Conservation (phyloP, 2,113 vertebrate species). For the Rissa tridactyla region DNA sequence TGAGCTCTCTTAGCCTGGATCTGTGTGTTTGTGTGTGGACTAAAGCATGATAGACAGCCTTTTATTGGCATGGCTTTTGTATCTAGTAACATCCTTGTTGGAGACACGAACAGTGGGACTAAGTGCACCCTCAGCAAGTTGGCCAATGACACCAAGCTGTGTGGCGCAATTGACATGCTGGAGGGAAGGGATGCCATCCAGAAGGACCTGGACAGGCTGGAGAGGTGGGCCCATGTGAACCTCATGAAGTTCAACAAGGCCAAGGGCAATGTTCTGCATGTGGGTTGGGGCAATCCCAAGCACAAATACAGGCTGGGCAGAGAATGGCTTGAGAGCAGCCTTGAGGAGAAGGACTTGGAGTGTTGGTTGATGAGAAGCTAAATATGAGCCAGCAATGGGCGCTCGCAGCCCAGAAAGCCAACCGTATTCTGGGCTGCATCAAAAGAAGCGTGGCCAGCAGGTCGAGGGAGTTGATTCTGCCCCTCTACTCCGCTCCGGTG, state of each 20-base stretch:
- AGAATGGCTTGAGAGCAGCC: background rate
- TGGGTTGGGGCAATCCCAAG: background rate
- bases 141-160: background rate
- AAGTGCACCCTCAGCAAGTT: background rate
- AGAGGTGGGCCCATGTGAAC: background rate
- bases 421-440: background rate
- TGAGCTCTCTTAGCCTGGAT: background rate
- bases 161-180: background rate
- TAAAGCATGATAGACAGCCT: rapidly evolving
- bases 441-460: background rate
- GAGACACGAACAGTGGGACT: background rate
- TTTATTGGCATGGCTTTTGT: background rate
- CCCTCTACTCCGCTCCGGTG: background rate
- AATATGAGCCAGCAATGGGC: too few species aligned
- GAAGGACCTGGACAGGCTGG: background rate
- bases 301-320: background rate
- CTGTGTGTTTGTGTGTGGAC: background rate
- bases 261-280: background rate
- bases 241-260: background rate
- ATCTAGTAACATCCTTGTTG: background rate
- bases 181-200: background rate
- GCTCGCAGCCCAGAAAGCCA: background rate
- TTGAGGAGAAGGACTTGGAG: background rate
- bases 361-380: background rate
- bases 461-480: background rate